A percentile compares a stretch with the other conserved stretches of the same genome.
These are phyloP conservation scores for Drosophila prolongata DNA, from an alignment of 2,888 invertebrate species.

Conservation along the genomic window DNA sequence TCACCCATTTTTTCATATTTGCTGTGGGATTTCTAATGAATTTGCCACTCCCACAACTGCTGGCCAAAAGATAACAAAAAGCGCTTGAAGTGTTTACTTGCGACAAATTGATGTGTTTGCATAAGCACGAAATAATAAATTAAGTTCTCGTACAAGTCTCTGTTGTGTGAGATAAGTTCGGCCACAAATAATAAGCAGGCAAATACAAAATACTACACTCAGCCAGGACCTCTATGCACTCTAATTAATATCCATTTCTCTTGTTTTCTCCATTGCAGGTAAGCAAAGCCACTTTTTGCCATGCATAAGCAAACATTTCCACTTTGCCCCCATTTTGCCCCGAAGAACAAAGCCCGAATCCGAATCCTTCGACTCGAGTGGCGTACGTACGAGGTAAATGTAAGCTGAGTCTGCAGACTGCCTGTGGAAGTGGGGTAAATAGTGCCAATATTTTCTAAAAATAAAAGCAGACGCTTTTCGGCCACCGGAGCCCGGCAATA, in stretches of 20 bases:
- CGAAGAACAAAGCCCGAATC: slow-evolving; percentile 20
- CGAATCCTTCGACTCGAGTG: slow-evolving; percentile 40
- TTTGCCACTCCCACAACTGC: slow-evolving; percentile 57
- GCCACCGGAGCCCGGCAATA: slow-evolving; percentile 57
- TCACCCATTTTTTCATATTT: slow-evolving; percentile 58
- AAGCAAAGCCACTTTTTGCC: slow-evolving; percentile 25
- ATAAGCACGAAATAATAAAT: slow-evolving; percentile 74
- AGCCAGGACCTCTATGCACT: slow-evolving; percentile 11
- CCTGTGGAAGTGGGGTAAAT: slow-evolving; percentile 17
- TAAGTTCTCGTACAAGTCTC: slow-evolving; percentile 53
- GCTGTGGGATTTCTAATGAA: slow-evolving; percentile 76
- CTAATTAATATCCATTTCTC: slow-evolving; percentile 39
- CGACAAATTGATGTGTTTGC: slow-evolving; percentile 79
- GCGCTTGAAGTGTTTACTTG: slow-evolving; percentile 76
- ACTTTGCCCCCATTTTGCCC: slow-evolving; percentile 24
- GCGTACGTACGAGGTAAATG: slow-evolving; percentile 59
- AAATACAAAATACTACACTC: slow-evolving; percentile 9
- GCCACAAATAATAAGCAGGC: slow-evolving; percentile 21
- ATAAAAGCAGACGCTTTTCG: slow-evolving; percentile 70
- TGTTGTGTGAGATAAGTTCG: slow-evolving; percentile 27
- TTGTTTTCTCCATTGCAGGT: slow-evolving; percentile 35
- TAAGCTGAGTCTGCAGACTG: slow-evolving; percentile 53
- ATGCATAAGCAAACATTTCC: slow-evolving; percentile 25
- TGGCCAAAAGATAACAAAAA: slow-evolving; percentile 70
- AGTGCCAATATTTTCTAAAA: slow-evolving; percentile 76